Percentiles rank a stretch among this genome's conserved stretches.
Evolutionary conservation across 2,797 vertebrate genomes (phyloP).

Genomic region (Crocodylus rhombifer): DNA sequence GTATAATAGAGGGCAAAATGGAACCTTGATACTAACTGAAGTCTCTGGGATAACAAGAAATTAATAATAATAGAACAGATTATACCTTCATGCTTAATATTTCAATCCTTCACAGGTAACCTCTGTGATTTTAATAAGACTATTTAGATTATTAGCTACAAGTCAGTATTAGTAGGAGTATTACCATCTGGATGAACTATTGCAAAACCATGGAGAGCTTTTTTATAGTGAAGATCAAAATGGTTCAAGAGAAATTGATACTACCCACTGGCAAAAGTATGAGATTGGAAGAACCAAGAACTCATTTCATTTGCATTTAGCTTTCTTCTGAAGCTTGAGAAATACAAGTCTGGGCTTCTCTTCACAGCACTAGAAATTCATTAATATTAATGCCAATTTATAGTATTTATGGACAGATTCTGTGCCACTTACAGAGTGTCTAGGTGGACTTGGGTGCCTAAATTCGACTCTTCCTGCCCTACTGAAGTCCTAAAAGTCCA

Average conservation of each 20-base stretch:
- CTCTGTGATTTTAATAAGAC: background rate
- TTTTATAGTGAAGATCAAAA: background rate
- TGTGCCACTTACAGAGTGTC: too few species aligned
- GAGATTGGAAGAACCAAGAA: background rate
- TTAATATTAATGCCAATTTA: background rate
- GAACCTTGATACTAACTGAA: background rate
- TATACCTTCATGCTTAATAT: accelerated
- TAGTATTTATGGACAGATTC: background rate
- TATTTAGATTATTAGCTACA: background rate
- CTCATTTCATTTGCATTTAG: background rate
- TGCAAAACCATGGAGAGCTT: background rate
- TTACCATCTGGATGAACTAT: background rate
- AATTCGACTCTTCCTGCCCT: too few species aligned
- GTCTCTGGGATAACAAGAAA: background rate
- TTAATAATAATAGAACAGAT: background rate
- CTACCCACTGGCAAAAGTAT: background rate
- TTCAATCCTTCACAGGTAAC: background rate
- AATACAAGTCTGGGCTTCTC: background rate
- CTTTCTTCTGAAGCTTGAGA: background rate
- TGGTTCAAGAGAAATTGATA: background rate
- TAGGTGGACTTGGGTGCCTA: too few species aligned
- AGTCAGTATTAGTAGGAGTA: background rate
- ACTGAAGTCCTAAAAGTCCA: too few species aligned
- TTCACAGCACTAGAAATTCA: background rate
- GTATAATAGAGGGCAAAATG: background rate